Base-by-base conservation (phyloP, 2,113 vertebrate species). In the Herpailurus yagouaroundi region DNA sequence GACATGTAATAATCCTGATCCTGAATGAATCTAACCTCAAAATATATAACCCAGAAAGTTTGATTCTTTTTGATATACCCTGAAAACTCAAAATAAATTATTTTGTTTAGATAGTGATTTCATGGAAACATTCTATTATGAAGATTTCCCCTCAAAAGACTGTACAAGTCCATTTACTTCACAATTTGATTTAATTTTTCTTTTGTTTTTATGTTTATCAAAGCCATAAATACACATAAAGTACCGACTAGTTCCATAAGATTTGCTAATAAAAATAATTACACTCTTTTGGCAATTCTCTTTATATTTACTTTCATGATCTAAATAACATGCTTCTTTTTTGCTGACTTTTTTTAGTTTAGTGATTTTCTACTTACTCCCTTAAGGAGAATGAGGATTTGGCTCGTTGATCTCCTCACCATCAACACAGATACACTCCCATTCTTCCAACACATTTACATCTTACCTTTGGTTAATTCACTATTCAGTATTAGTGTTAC, bases 131-230 rank as follows among this genome's bases (percentile, higher is more conserved):
- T 15, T 3, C 38, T 63, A 69, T 64, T 55, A 81, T 25, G 36
- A 97, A 64, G 50, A 89, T 79, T 83, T 73, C 29, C 52, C 18
- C 3, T 79, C 7, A 71, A 85, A 90, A 73, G 19, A 63, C 27
- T 97, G 25, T 84, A 55, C 29, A 93, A 92, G 64, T 89, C 45
- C 71, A 85, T 66, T 80, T 90, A 74, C 48, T 92, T 95, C 29
- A 84, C 15, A 89, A 68, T 52, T 92, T 48, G 45, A 55, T 52
- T 64, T 60, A 57, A 52, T 64, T 77, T 68, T 91, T 68, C n/a
- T 41, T 38, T 69, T 76, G 74, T 36, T 84, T 82, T 71, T 64
- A 60, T 69, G 23, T 93, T 85, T 84, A 57, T 95, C 25, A 48
- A 45, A 74, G 16, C 11, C 48, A 89, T 73, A 66, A 80, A 93